Evolutionary conservation across 1,140 invertebrate genomes (phyloP).

Genomic region (Nixonia krombeini): DNA sequence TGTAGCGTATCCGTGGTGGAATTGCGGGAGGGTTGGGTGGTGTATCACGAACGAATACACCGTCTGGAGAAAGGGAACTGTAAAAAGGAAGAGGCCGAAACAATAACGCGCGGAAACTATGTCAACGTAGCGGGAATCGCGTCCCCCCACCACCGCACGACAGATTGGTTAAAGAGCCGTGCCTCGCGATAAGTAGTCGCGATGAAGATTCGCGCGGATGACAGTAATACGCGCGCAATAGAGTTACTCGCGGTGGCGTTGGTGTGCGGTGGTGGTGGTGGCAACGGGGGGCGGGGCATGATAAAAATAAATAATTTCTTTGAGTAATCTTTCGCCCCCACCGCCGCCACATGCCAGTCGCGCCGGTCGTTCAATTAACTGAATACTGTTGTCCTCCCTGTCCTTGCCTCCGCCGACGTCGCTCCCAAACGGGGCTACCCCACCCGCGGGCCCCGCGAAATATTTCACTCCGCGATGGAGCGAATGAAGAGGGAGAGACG

Average conservation of each 20-base stretch:
- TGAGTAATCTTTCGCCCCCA: conserved; percentile 60
- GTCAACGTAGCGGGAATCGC: too few relatives aligned
- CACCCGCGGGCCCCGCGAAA: conserved; percentile 65
- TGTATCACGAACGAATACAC: too few relatives aligned
- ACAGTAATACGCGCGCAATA: conserved; percentile 28
- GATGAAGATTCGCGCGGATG: conserved; percentile 26
- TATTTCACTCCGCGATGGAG: conserved; percentile 63
- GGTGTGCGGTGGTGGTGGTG: conserved; percentile 12
- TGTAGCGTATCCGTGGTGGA: too few relatives aligned
- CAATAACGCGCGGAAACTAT: too few relatives aligned
- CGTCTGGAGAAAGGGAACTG: background rate
- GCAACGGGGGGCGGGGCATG: conserved; percentile 60
- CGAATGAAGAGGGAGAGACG: conserved; percentile 38
- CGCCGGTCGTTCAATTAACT: conserved; percentile 71
- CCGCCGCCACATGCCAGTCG: conserved; percentile 41
- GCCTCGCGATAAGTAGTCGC: conserved; percentile 1
- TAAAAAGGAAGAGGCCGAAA: background rate
- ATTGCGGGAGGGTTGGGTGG: too few relatives aligned
- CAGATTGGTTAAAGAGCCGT: conserved; percentile 19
- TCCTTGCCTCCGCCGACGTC: conserved; percentile 22
- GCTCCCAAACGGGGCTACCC: conserved; percentile 38
- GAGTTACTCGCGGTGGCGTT: conserved; percentile 16
- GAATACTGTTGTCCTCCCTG: conserved; percentile 67
- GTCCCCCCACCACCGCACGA: too few relatives aligned
- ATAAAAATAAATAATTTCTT: conserved; percentile 72